Evolutionary conservation across 2,888 invertebrate genomes (phyloP).

Genomic region (Leucophenga montana): DNA sequence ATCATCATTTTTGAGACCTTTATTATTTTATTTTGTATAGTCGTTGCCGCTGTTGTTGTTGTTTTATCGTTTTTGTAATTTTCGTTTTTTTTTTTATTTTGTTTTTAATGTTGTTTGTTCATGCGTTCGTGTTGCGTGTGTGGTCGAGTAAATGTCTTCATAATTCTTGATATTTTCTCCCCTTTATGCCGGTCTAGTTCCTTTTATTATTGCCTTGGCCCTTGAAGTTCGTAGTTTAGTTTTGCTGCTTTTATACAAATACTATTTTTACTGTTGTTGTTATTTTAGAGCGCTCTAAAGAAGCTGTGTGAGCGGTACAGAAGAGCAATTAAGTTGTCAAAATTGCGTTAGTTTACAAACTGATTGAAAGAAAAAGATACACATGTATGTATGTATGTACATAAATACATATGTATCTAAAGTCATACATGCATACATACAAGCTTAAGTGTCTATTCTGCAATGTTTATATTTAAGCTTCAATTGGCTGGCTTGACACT

Average conservation of each 20-base stretch:
- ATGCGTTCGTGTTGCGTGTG: slow-evolving; percentile 51
- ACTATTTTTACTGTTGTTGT: slow-evolving; percentile 30
- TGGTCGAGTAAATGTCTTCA: slow-evolving; percentile 69
- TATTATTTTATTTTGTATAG: slow-evolving; percentile 46
- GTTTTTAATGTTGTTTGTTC: slow-evolving; percentile 44
- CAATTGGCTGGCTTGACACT: no score
- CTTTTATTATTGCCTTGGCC: slow-evolving; percentile 20
- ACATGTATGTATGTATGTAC: no score
- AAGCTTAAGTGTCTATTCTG: no score
- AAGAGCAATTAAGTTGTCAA: background rate
- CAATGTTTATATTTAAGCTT: no score
- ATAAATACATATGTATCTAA: no score
- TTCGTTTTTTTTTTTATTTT: slow-evolving; percentile 29
- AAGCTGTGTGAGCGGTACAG: background rate
- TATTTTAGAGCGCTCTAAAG: slow-evolving; percentile 20
- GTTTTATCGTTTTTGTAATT: slow-evolving; percentile 46
- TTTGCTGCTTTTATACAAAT: background rate
- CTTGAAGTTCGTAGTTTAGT: slow-evolving; percentile 21
- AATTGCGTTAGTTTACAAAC: background rate
- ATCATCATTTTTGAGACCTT: slow-evolving; percentile 40
- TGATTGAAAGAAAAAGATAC: background rate
- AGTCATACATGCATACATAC: no score
- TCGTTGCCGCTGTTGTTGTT: slow-evolving; percentile 34
- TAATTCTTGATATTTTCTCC: slow-evolving; percentile 64
- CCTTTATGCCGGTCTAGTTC: slow-evolving; percentile 41